Percentiles rank a stretch among this genome's conserved stretches.
phyloP scores from a whole-genome alignment of 2,888 invertebrate genomes.

The Chrysomela aeneicollis region DNA sequence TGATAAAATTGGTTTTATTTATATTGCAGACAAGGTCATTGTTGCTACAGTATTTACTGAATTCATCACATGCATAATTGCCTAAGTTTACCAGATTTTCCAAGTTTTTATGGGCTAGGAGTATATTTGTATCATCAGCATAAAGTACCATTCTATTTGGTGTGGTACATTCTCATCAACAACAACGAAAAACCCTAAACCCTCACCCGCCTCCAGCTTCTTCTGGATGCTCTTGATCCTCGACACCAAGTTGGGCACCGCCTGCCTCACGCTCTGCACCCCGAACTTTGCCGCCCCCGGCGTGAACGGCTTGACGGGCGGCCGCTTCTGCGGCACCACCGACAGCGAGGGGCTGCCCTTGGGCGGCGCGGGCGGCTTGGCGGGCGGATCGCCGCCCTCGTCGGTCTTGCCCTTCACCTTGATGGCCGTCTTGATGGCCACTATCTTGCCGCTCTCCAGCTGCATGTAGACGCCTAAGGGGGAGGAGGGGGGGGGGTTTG shows the following conservation, averaged over 20 bases:
- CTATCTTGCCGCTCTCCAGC: conserved; percentile 91
- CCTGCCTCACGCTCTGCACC: conserved; percentile 56
- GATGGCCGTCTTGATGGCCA: conserved; percentile 85
- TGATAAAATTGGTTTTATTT: too few relatives aligned
- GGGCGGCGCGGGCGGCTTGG: conserved; percentile 51
- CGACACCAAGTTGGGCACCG: conserved; percentile 57
- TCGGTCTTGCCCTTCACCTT: conserved; percentile 68
- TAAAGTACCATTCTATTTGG: too few relatives aligned
- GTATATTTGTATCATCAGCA: too few relatives aligned
- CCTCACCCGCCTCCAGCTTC: conserved; percentile 46
- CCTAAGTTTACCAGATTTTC: too few relatives aligned
- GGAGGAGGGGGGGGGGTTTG: not conserved
- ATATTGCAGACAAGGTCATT: too few relatives aligned
- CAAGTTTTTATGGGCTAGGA: too few relatives aligned
- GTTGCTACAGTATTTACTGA: too few relatives aligned
- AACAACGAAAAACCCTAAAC: too few relatives aligned
- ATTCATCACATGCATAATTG: too few relatives aligned
- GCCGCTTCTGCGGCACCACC: conserved; percentile 63
- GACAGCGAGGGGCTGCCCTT: conserved; percentile 71
- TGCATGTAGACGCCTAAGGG: conserved; percentile 88
- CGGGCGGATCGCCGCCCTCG: conserved; percentile 19
- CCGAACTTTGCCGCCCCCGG: conserved; percentile 55
- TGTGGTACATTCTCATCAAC: too few relatives aligned
- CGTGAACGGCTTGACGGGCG: conserved; percentile 53
- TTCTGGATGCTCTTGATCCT: conserved; percentile 54